phyloP scores from a whole-genome alignment of 2,797 vertebrate genomes.

The Sarcoramphus papa region DNA sequence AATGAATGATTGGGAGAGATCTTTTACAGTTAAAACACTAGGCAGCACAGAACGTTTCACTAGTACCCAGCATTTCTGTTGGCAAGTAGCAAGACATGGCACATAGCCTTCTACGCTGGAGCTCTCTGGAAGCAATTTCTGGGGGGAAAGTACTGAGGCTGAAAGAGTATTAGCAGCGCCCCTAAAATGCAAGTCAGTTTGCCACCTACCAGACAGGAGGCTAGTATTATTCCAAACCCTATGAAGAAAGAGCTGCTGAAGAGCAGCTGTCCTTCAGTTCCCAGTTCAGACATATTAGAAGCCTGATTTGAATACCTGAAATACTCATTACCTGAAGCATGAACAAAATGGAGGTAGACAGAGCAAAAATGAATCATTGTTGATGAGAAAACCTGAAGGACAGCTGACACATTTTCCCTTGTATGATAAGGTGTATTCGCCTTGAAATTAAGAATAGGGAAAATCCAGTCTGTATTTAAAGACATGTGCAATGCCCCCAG shows the following conservation, averaged over 20 bases:
- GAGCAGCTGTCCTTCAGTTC: neutral
- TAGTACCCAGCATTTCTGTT: neutral
- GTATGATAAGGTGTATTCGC: neutral
- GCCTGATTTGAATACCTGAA: neutral
- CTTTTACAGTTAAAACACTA: neutral
- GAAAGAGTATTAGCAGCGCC: neutral
- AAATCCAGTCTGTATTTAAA: neutral
- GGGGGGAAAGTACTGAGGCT: neutral
- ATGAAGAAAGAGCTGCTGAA: neutral
- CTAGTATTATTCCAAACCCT: neutral
- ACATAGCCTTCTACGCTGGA: accelerated
- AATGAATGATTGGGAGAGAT: neutral
- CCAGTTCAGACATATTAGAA: neutral
- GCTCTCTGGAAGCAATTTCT: neutral
- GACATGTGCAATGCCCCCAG: neutral
- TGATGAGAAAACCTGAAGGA: neutral
- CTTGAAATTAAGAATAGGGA: neutral
- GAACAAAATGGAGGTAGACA: neutral
- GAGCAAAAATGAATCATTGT: neutral
- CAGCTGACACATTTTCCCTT: neutral
- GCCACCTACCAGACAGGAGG: neutral
- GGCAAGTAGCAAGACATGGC: neutral
- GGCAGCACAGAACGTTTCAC: neutral
- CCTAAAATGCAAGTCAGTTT: neutral
- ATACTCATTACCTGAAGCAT: neutral